phyloP scores from a whole-genome alignment of 2,888 invertebrate genomes.

The Hedychridium roseum region DNA sequence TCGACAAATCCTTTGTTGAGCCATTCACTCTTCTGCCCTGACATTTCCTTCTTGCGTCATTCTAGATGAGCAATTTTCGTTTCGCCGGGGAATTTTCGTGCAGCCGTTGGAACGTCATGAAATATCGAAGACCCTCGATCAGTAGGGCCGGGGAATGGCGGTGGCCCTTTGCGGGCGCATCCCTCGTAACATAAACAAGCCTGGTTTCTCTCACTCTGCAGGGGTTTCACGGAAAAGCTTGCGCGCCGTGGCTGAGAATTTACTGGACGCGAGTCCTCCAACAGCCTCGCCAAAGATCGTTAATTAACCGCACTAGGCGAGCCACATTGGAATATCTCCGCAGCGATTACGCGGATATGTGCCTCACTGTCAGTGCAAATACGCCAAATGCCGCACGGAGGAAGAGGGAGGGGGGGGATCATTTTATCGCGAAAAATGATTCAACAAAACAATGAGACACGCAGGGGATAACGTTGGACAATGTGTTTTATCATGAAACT shows the following conservation, averaged over 20 bases:
- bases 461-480: too few species aligned
- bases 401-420: too few species aligned
- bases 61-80: background rate
- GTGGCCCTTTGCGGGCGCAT: constrained; percentile 22
- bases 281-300: constrained; percentile 41
- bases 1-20: background rate
- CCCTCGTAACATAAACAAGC: constrained; percentile 45
- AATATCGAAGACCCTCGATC: constrained; percentile 38
- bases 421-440: too few species aligned
- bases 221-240: constrained; percentile 14
- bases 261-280: constrained; percentile 33
- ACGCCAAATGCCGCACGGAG: too few species aligned
- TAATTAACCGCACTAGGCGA: constrained; percentile 34
- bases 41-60: background rate
- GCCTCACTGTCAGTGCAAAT: too few species aligned
- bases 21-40: background rate
- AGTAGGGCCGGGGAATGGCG: constrained; percentile 17
- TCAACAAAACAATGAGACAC: too few species aligned
- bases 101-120: constrained; percentile 20
- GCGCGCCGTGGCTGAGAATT: too few species aligned
- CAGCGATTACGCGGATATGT: constrained; percentile 17
- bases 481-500: too few species aligned
- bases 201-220: constrained; percentile 23
- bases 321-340: constrained; percentile 22
- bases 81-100: background rate